Percentiles rank a stretch among this genome's conserved stretches.
phyloP scores from a whole-genome alignment of 2,113 vertebrate species.

The Glareola pratincola region DNA sequence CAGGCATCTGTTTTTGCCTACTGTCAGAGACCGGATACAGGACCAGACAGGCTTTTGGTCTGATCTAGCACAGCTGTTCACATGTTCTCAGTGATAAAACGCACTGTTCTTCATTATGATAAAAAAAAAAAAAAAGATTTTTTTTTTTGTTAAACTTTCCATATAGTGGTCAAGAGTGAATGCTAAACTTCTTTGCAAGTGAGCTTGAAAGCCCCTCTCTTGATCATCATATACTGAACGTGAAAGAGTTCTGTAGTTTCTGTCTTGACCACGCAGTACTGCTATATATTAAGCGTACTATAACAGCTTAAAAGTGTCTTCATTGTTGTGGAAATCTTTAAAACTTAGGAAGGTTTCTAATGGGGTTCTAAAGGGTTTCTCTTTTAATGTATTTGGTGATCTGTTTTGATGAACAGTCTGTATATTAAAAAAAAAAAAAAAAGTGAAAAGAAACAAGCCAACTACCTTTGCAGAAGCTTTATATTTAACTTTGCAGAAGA shows the following conservation, averaged over 20 bases:
- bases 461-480: background rate
- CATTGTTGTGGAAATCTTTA: background rate
- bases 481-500: background rate
- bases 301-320: background rate
- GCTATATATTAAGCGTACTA: background rate
- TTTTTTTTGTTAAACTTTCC: background rate
- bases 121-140: slow-evolving; percentile 9
- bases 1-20: background rate
- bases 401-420: background rate
- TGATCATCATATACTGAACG: background rate
- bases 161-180: background rate
- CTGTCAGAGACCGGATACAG: background rate
- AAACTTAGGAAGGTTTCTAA: background rate
- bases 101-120: background rate
- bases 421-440: background rate
- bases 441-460: accelerated
- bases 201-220: background rate
- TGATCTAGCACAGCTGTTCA: slow-evolving; percentile 4
- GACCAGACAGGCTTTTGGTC: background rate
- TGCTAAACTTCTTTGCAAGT: background rate
- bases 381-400: background rate
- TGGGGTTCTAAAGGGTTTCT: background rate
- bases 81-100: background rate
- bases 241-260: background rate
- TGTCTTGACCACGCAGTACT: background rate